These are phyloP conservation scores for Carabus problematicus DNA, from an alignment of 2,888 invertebrate species.

Conservation along the genomic window DNA sequence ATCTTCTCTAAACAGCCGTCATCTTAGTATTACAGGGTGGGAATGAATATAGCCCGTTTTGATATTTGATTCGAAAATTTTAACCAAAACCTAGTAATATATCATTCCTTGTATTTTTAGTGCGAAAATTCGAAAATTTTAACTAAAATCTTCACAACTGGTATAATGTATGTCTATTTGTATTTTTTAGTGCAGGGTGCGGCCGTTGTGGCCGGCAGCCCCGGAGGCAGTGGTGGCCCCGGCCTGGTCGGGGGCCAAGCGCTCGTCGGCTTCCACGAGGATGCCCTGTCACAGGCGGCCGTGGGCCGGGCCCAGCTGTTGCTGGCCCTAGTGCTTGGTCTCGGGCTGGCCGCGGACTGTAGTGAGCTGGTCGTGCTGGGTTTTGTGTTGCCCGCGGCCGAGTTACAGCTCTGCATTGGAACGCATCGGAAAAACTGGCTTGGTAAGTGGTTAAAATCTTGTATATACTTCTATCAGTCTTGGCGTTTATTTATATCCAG, in stretches of 20 bases:
- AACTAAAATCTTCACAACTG: too few species aligned
- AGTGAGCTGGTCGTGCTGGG: conserved; percentile 74
- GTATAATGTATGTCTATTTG: conserved; percentile 9
- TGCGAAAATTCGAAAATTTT: too few species aligned
- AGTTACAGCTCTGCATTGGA: conserved; percentile 78
- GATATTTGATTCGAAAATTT: too few species aligned
- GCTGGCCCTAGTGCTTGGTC: conserved; percentile 69
- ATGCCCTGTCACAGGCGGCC: conserved; percentile 78
- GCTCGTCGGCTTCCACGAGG: conserved; percentile 78
- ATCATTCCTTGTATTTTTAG: too few species aligned
- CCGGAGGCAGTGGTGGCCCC: conserved; percentile 47
- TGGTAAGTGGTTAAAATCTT: conserved; percentile 59
- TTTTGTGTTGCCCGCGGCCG: conserved; percentile 77
- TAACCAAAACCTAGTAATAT: too few species aligned
- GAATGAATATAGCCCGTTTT: too few species aligned
- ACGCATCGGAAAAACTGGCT: conserved; percentile 78
- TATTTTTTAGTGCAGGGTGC: conserved; percentile 31
- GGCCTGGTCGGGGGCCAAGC: conserved; percentile 52
- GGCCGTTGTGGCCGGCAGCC: conserved; percentile 29
- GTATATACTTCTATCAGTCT: too few species aligned
- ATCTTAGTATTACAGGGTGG: too few species aligned
- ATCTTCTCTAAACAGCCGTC: too few species aligned
- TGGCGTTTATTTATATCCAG: too few species aligned
- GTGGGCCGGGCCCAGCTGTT: conserved; percentile 73
- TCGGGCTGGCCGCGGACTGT: conserved; percentile 73